These are phyloP conservation scores for Prolemur simus DNA, from an alignment of 2,113 vertebrate genomes.

Conservation along the genomic window DNA sequence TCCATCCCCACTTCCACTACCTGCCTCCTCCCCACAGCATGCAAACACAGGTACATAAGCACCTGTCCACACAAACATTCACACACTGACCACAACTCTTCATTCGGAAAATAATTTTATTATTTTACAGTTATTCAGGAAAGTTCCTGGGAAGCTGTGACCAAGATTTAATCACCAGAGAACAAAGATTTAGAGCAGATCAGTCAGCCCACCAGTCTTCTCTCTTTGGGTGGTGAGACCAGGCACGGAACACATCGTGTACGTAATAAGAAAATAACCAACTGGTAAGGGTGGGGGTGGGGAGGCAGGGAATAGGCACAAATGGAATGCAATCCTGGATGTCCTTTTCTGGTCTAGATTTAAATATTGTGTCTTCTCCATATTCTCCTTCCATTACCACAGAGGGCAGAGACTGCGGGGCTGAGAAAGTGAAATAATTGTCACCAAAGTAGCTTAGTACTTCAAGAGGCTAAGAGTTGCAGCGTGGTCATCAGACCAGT, in stretches of 20 bases:
- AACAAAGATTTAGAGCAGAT: constrained; percentile 1
- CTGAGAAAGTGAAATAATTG: neutral
- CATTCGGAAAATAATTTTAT: constrained; percentile 79
- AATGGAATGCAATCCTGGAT: neutral
- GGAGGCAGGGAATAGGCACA: neutral
- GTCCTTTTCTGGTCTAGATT: constrained; percentile 10
- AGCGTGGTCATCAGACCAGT: neutral
- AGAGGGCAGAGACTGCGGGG: neutral
- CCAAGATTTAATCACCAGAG: constrained; percentile 5
- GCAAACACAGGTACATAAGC: neutral
- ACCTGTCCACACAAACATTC: neutral
- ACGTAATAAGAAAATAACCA: neutral
- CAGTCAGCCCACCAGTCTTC: neutral
- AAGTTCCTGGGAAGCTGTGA: constrained; percentile 46
- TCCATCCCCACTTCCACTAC: neutral
- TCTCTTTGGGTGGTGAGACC: neutral
- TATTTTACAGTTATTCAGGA: constrained; percentile 72
- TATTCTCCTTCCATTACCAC: neutral
- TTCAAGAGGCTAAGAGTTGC: neutral
- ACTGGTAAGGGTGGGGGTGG: neutral
- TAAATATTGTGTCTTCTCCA: neutral
- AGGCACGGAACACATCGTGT: neutral
- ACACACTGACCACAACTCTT: neutral
- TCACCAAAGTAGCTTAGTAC: neutral
- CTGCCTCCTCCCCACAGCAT: neutral